These are phyloP conservation scores for Cettia cetti DNA, from an alignment of 2,113 vertebrate species.

Conservation along the genomic window DNA sequence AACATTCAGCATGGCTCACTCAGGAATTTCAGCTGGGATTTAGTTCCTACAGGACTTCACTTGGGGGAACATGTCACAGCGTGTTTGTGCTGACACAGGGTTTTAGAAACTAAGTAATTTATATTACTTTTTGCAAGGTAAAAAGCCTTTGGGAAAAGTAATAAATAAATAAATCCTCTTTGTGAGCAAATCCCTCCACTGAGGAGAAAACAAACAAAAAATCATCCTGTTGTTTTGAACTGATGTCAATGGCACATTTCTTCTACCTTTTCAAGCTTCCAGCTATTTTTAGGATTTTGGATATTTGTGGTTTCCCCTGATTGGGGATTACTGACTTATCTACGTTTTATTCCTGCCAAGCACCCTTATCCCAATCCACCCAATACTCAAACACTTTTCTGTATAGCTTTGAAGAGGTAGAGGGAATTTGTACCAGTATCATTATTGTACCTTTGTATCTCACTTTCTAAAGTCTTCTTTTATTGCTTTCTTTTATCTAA, in stretches of 20 bases:
- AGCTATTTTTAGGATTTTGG: background rate
- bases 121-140: background rate
- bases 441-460: background rate
- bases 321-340: background rate
- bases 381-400: background rate
- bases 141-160: background rate
- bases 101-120: constrained; percentile 7
- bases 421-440: background rate
- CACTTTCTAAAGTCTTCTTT: background rate
- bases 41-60: constrained; percentile 39
- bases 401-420: background rate
- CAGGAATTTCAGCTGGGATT: constrained; percentile 49
- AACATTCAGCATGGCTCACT: background rate
- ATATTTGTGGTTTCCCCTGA: background rate
- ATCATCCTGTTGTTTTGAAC: background rate
- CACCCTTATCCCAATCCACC: background rate
- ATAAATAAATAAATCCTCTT: background rate
- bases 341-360: background rate
- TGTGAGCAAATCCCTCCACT: background rate
- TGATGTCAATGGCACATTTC: background rate
- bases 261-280: background rate
- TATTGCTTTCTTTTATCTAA: background rate
- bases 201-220: background rate
- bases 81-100: background rate
- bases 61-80: background rate